A percentile compares a stretch with the other conserved stretches of the same genome.
phyloP scores from a whole-genome alignment of 2,113 vertebrate genomes.

The Proteles cristata region DNA sequence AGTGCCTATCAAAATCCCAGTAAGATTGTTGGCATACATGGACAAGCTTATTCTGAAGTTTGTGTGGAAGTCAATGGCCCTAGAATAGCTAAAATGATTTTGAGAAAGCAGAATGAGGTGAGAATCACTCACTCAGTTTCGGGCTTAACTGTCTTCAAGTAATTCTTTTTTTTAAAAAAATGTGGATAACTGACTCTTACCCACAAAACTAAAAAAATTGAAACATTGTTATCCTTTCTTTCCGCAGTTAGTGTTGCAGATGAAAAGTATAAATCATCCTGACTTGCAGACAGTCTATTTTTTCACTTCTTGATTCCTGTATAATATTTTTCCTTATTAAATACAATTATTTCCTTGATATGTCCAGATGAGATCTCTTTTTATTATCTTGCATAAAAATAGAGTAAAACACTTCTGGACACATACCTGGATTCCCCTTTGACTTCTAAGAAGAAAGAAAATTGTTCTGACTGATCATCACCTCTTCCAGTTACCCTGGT shows the following conservation, averaged over 20 bases:
- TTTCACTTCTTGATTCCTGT: slow-evolving; percentile 11
- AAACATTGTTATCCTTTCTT: slow-evolving; percentile 25
- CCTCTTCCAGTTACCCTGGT: not conserved
- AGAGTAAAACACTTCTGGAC: slow-evolving; percentile 28
- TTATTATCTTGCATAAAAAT: slow-evolving; percentile 40
- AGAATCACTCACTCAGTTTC: not conserved
- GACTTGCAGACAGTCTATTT: slow-evolving; percentile 7
- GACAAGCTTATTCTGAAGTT: slow-evolving; percentile 19
- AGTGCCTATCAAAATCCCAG: not conserved
- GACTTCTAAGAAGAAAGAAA: not conserved
- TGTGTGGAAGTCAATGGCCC: not conserved
- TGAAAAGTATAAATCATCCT: slow-evolving; percentile 28
- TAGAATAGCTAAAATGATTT: slow-evolving; percentile 8
- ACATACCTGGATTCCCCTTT: slow-evolving; percentile 39
- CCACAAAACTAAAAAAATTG: not conserved
- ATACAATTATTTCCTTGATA: slow-evolving; percentile 45
- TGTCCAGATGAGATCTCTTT: not conserved
- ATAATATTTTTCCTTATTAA: slow-evolving; percentile 43
- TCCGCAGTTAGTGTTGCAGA: not conserved
- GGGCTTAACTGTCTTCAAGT: slow-evolving; percentile 36
- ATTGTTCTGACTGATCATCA: not conserved
- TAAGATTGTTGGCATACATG: not conserved
- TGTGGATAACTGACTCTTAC: slow-evolving; percentile 15
- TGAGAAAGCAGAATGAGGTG: slow-evolving; percentile 39
- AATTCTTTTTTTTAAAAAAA: slow-evolving; percentile 35